Evolutionary conservation across 2,888 invertebrate genomes (phyloP), one percentile per base, ranked within the genome.

Genomic region (Watsonalla binaria): DNA sequence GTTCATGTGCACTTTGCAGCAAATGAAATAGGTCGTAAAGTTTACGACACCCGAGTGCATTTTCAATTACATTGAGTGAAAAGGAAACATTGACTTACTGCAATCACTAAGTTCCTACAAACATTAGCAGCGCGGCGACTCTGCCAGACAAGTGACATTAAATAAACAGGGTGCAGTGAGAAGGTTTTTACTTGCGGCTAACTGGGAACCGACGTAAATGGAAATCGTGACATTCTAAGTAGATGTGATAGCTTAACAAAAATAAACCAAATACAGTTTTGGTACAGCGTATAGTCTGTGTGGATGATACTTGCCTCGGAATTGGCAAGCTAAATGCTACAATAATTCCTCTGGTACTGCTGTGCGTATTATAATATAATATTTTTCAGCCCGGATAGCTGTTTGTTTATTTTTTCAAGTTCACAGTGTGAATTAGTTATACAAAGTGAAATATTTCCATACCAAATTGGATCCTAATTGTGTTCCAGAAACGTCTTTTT

Each of bases 101-200:
- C 42, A 42, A 42, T 9, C 11, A 42, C 42, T 42, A 42, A 8
- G 8, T 42, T 9, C 11, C 42, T 42, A 42, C 5, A 11, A 11
- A 42, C 42, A 42, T 11, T 42, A 57, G 56, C 54, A 56, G 58
- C 51, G 54, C 55, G 62, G 61, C 63, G 61, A 66, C 62, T 72
- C 66, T 66, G 62, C 62, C 51, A 52, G 58, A 54, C 50, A 49
- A 47, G 55, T 39, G 60, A 47, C 63, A 61, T 69, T 66, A 73
- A 70, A 67, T 63, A 70, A 71, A 70, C 70, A 70, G 67, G 63
- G 65, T 55, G 66, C 59, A 69, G 64, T 60, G 61, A 61, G 61
- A 51, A 59, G 55, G 63, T 68, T 63, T 66, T 69, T 63, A 68
- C 56, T 62, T 64, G 46, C 51, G 15, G 39, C 61, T 56, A 56